A percentile compares a stretch with the other conserved stretches of the same genome.
Conservation (phyloP, 1,140 invertebrate genomes). For the Argopecten irradians region DNA sequence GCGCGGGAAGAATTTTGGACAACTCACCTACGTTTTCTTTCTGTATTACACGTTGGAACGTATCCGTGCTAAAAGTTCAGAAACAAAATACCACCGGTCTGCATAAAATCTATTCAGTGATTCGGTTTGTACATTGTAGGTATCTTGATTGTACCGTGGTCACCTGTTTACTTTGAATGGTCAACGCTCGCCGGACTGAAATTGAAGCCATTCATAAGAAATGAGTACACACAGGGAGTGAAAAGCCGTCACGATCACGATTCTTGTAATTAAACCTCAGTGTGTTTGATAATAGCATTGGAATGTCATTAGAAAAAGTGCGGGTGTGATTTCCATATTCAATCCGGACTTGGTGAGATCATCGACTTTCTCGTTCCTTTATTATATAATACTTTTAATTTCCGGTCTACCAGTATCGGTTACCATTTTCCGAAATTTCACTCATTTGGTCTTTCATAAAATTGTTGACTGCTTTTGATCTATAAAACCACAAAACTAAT, state of each 20-base stretch:
- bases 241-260: conserved; percentile 8
- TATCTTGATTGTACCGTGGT: background rate
- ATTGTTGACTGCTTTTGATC: background rate
- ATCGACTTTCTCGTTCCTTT: background rate
- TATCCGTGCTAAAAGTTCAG: background rate
- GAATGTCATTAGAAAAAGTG: background rate
- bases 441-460: background rate
- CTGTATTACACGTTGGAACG: background rate
- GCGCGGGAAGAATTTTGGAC: too few relatives aligned
- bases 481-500: background rate
- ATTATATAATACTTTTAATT: background rate
- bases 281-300: background rate
- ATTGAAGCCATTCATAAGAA: background rate
- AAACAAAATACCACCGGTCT: background rate
- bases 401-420: background rate
- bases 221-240: background rate
- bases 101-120: background rate
- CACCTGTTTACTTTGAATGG: background rate
- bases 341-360: conserved; percentile 8
- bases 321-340: background rate
- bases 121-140: background rate
- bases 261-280: background rate
- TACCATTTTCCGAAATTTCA: background rate
- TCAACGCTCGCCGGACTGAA: background rate
- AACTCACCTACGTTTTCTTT: too few relatives aligned